Base-by-base conservation (phyloP, 2,797 vertebrate species). In the Sebastiscus albofasciatus region DNA sequence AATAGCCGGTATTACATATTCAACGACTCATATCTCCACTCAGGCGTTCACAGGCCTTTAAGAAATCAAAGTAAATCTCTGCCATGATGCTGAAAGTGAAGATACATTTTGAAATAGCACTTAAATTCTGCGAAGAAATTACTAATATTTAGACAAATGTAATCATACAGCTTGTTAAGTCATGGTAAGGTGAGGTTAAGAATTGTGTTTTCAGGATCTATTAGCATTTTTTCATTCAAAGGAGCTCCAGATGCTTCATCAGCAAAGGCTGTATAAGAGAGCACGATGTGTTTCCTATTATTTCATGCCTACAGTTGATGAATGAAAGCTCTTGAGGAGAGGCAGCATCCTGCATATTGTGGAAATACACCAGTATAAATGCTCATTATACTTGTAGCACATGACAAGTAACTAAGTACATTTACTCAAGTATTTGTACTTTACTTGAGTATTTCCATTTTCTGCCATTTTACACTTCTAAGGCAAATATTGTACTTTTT, bases 1-100 rank as follows among this genome's bases (percentile, higher is more conserved):
- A 79, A 88, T 27, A 75, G 81, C 20, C 16, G 18, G n/a, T 72
- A 69, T 64, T 74, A 78, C 72, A 80, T 67, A 85, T 76, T 82
- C 36, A 85, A n/a, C 55, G 26, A 68, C 59, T 42, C 46, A 72
- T 77, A 54, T 34, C 65, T 73, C 10, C 13, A 61, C 33, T 49
- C 66, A 20, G 27, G 36, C 5, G 2, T 67, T 61, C 49, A 36
- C 27, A 0, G 54, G 31, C 42, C 66, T 80, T 79, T 52, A 61
- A 73, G 39, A 62, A 85, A 67, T 22, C 24, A 61, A 54, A 81
- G 72, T 52, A 69, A 72, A 82, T 83, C 34, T 67, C 27, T 22
- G 13, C 67, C 67, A 68, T 49, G 55, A 49, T 82, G 72, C 61
- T 79, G 68, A 64, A 72, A 67, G 42, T 42, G 20, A 60, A 55